Conservation (phyloP, 2,113 vertebrate species). For the Nycticorax nycticorax region DNA sequence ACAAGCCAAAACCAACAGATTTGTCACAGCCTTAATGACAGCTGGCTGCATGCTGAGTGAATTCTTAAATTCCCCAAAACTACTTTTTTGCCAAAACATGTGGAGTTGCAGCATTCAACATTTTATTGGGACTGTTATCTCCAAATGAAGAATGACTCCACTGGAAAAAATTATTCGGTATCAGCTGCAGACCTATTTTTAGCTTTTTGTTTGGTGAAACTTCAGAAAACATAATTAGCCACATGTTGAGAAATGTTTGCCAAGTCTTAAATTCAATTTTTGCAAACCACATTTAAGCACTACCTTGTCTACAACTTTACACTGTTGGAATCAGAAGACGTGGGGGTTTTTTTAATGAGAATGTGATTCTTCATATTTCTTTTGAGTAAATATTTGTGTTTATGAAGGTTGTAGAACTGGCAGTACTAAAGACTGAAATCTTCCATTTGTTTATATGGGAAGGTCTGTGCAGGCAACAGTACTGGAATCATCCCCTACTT, state of each 20-base stretch:
- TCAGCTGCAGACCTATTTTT: slow-evolving; percentile 66
- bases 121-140: slow-evolving; percentile 69
- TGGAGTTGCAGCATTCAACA: slow-evolving; percentile 57
- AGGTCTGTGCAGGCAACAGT: not conserved
- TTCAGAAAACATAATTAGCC: slow-evolving; percentile 55
- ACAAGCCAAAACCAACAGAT: slow-evolving; percentile 74
- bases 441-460: slow-evolving; percentile 18
- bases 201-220: slow-evolving; percentile 59
- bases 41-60: slow-evolving; percentile 69
- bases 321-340: not conserved
- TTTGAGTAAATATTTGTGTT: slow-evolving; percentile 33
- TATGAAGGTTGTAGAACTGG: slow-evolving; percentile 32
- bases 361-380: slow-evolving; percentile 21
- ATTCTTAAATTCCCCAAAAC: slow-evolving; percentile 66
- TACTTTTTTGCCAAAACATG: slow-evolving; percentile 69
- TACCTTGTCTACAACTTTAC: not conserved
- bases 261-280: slow-evolving; percentile 35
- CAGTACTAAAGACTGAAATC: slow-evolving; percentile 6
- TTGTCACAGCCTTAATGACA: slow-evolving; percentile 75
- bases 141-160: slow-evolving; percentile 52
- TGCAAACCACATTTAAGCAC: slow-evolving; percentile 11
- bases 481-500: not conserved
- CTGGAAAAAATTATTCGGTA: slow-evolving; percentile 59
- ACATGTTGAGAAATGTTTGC: slow-evolving; percentile 3
- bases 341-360: not conserved